A percentile compares a stretch with the other conserved stretches of the same genome.
Conservation (phyloP, 2,888 invertebrate genomes). For the Andricus curvator region DNA sequence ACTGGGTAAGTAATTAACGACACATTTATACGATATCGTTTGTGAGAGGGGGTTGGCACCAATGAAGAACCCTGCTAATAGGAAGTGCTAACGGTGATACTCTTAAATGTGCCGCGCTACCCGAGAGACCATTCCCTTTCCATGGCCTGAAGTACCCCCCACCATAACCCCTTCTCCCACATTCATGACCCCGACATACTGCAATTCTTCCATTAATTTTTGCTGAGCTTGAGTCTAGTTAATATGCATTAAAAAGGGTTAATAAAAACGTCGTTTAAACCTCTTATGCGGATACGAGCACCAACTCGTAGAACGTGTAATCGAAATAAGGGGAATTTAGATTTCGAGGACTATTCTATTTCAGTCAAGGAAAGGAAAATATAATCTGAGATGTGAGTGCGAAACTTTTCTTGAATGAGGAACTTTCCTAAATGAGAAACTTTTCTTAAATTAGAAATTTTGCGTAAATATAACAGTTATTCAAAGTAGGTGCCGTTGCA, state of each 20-base stretch:
- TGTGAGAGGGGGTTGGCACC: conserved; percentile 62
- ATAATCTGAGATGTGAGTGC: not conserved
- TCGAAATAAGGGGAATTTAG: conserved; percentile 18
- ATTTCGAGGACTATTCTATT: conserved; percentile 12
- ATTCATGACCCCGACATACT: conserved; percentile 57
- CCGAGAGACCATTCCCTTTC: conserved; percentile 54
- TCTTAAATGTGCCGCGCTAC: conserved; percentile 66
- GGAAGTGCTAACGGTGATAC: conserved; percentile 74
- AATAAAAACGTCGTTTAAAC: conserved; percentile 69
- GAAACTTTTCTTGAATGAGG: not conserved
- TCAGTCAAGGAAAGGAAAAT: not conserved
- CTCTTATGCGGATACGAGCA: conserved; percentile 58
- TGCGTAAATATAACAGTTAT: too few species aligned
- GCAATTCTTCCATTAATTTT: conserved; percentile 76
- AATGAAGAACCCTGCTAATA: conserved; percentile 74
- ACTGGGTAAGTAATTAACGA: conserved; percentile 76
- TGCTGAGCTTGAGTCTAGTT: conserved; percentile 74
- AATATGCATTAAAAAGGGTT: conserved; percentile 76
- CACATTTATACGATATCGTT: conserved; percentile 77
- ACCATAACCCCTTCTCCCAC: conserved; percentile 45
- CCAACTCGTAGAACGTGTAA: not conserved
- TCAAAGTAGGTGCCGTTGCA: too few species aligned
- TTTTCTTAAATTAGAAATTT: too few species aligned
- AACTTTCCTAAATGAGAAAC: too few species aligned
- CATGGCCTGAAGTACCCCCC: conserved; percentile 38